Percentiles rank a stretch among this genome's conserved stretches.
phyloP scores from a whole-genome alignment of 2,113 vertebrate species.

The Odontesthes bonariensis region DNA sequence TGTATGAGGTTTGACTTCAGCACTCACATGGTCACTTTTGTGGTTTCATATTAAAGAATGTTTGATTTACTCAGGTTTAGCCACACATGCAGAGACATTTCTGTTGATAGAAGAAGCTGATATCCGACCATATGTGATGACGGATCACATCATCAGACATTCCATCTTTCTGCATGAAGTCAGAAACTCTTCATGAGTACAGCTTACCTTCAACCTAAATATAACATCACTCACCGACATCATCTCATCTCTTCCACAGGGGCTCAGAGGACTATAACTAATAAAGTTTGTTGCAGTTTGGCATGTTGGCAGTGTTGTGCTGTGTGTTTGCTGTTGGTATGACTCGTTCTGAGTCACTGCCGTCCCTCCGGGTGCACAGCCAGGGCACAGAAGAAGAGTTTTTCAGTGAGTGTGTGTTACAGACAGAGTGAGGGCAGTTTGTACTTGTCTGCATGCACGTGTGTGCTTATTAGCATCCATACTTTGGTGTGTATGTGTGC shows the following conservation, averaged over 20 bases:
- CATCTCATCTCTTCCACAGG: conserved; percentile 9
- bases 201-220: conserved; percentile 2
- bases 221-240: background rate
- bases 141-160: conserved; percentile 8
- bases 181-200: conserved; percentile 5
- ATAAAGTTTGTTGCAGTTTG: conserved; percentile 58
- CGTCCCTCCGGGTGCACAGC: conserved; percentile 67
- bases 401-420: conserved; percentile 44
- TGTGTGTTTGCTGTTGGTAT: conserved; percentile 39
- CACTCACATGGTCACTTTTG: conserved; percentile 2
- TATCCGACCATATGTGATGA: conserved; percentile 24
- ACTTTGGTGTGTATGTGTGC: conserved; percentile 29
- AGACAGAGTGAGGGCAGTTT: conserved; percentile 25
- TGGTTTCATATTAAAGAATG: background rate
- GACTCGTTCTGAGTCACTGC: conserved; percentile 74
- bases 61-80: conserved; percentile 2
- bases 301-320: conserved; percentile 41
- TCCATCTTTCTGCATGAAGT: conserved; percentile 10
- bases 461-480: conserved; percentile 24
- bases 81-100: background rate
- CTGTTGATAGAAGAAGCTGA: background rate
- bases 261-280: conserved; percentile 41
- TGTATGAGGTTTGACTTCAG: conserved; percentile 9
- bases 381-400: conserved; percentile 53
- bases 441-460: conserved; percentile 18